Percentiles rank a stretch among this genome's conserved stretches.
Conservation (phyloP, 1,140 invertebrate species). For the Calephelis virginiensis region DNA sequence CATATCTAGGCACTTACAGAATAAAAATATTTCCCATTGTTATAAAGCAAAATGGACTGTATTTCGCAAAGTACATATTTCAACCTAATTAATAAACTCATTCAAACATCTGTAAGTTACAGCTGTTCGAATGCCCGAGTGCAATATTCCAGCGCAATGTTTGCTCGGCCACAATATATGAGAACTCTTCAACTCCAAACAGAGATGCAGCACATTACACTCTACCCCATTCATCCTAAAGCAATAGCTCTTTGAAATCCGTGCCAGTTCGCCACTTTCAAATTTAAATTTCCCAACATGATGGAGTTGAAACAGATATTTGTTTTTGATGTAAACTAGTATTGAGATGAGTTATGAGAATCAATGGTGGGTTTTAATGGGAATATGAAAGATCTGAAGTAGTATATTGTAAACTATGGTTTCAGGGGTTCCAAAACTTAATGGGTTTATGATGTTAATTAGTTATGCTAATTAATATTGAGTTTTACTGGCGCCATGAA, state of each 20-base stretch:
- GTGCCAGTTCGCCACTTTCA: slow-evolving; percentile 5
- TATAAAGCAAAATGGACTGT: not conserved
- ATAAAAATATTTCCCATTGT: not conserved
- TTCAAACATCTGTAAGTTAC: not conserved
- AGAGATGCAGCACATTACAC: not conserved
- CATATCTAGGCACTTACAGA: too few relatives aligned
- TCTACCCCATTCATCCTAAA: not conserved
- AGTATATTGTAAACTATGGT: too few relatives aligned
- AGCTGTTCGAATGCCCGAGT: not conserved
- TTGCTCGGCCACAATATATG: slow-evolving; percentile 7
- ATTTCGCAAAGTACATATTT: not conserved
- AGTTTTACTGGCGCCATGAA: too few relatives aligned
- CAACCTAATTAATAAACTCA: slow-evolving; percentile 4
- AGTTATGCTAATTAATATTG: too few relatives aligned
- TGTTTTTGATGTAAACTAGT: slow-evolving; percentile 7
- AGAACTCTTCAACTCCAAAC: slow-evolving; percentile 16
- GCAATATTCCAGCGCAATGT: slow-evolving; percentile 7
- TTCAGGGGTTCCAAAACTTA: too few relatives aligned
- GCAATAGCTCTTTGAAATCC: slow-evolving; percentile 14
- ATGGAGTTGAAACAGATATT: not conserved
- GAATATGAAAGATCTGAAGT: too few relatives aligned
- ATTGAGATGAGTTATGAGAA: too few relatives aligned
- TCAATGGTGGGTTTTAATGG: too few relatives aligned
- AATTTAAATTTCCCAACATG: too few relatives aligned
- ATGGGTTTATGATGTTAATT: too few relatives aligned